Evolutionary conservation across 2,113 vertebrate genomes (phyloP).

Genomic region (Thoracochromis brauschi): DNA sequence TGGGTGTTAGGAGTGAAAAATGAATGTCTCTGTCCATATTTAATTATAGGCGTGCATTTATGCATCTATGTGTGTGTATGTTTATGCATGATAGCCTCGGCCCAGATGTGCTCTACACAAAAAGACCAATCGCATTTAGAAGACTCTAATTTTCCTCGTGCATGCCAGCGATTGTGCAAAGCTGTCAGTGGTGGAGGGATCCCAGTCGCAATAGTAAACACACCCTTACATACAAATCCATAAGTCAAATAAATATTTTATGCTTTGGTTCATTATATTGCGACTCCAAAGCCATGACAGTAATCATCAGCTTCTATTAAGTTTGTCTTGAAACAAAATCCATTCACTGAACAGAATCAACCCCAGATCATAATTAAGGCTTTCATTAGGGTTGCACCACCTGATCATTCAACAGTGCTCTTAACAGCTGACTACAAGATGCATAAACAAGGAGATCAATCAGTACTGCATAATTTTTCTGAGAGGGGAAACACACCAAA

Average conservation of each 20-base stretch:
- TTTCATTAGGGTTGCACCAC: neutral
- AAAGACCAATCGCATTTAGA: conserved; percentile 32
- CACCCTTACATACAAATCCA: neutral
- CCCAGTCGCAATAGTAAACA: neutral
- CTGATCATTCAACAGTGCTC: neutral
- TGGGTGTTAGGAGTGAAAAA: neutral
- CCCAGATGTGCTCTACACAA: neutral
- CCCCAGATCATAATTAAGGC: conserved; percentile 19
- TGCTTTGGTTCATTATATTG: neutral
- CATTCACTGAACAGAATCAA: conserved; percentile 7
- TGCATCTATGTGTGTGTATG: neutral
- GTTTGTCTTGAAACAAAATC: neutral
- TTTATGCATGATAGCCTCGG: neutral
- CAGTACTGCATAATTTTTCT: neutral
- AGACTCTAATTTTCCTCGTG: neutral
- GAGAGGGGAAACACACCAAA: neutral
- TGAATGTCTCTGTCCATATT: neutral
- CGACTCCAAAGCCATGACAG: neutral
- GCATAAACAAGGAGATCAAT: conserved; percentile 2
- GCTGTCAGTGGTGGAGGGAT: neutral
- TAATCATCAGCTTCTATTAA: neutral
- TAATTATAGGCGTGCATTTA: neutral
- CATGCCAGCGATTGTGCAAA: neutral
- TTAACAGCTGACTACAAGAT: neutral
- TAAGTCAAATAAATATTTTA: neutral